Evolutionary conservation across 2,888 invertebrate species (phyloP), one percentile per base, ranked within the genome.

Genomic region (Coenonympha glycerion): DNA sequence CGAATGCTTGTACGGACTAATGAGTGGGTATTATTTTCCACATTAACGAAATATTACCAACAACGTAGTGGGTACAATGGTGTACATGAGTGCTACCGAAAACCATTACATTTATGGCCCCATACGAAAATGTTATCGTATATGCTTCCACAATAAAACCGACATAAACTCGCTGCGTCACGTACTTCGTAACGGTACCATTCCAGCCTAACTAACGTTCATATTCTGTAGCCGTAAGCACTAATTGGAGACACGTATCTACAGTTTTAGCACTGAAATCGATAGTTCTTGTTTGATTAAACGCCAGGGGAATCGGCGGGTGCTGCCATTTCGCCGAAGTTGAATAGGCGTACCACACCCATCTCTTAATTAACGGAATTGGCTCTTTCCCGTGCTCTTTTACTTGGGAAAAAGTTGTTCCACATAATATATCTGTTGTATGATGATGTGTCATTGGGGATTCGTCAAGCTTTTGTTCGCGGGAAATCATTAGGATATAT

Each of bases 201-300:
- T 48, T 36, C 41, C 39, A 48, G 34, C 47, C 49, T 46, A 26
- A 47, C 42, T 49, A 46, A 42, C 45, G 49, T 48, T 57, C 52
- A 45, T 59, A 69, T 68, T 68, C 63, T 62, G 48, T 47, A 33
- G 49, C 61, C 59, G 56, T 61, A 63, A 65, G 62, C 63, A 58
- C 69, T 76, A 79, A 79, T 78, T 76, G 69, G 66, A 68, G 66
- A 72, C 73, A 73, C 61, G 68, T 58, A 59, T 58, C 68, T 65
- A 71, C 69, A 73, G 67, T 71, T 76, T 74, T 70, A 76, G 69
- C 66, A 60, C 59, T 61, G 66, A 64, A 73, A 76, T 78, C 75
- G 74, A 78, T 76, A 77, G 74, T 68, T 69, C 68, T 71, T 76
- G 73, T 76, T 72, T 72, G 68, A 72, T 68, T 64, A 67, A 59